phyloP scores from a whole-genome alignment of 1,140 invertebrate genomes.

The Penaeus vannamei region DNA sequence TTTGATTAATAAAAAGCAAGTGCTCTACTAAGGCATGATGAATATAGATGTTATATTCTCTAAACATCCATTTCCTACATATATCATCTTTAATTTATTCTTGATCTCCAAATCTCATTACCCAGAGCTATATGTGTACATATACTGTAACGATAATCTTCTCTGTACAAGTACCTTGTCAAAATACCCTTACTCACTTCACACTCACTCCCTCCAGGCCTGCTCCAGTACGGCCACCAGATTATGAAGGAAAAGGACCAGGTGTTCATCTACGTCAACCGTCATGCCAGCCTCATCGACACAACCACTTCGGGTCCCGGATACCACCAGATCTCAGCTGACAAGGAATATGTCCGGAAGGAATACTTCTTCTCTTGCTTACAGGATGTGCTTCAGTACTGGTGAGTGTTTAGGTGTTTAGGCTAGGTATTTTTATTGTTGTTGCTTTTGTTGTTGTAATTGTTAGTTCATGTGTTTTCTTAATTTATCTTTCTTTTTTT shows the following conservation, averaged over 20 bases:
- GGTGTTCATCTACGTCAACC: slow-evolving; percentile 81
- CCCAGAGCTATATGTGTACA: too few species aligned
- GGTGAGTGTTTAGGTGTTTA: slow-evolving; percentile 72
- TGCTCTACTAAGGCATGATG: too few species aligned
- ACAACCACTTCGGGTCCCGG: slow-evolving; percentile 78
- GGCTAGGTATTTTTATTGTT: background rate
- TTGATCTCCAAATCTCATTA: too few species aligned
- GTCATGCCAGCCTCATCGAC: slow-evolving; percentile 77
- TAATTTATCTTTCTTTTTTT: too few species aligned
- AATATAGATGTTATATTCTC: too few species aligned
- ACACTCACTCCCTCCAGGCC: slow-evolving; percentile 78
- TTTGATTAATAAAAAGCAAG: background rate
- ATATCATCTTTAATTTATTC: too few species aligned
- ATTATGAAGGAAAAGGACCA: slow-evolving; percentile 80
- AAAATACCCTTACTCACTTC: background rate
- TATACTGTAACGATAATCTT: too few species aligned
- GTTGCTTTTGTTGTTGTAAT: too few species aligned
- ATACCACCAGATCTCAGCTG: slow-evolving; percentile 77
- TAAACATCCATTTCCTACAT: too few species aligned
- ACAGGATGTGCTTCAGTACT: slow-evolving; percentile 80
- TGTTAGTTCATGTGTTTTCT: too few species aligned
- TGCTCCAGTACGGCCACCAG: slow-evolving; percentile 81
- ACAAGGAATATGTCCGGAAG: slow-evolving; percentile 75
- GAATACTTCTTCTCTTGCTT: slow-evolving; percentile 76
- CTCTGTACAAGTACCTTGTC: too few species aligned